Conservation (phyloP, 2,888 invertebrate genomes). For the Nymphalis c-album region DNA sequence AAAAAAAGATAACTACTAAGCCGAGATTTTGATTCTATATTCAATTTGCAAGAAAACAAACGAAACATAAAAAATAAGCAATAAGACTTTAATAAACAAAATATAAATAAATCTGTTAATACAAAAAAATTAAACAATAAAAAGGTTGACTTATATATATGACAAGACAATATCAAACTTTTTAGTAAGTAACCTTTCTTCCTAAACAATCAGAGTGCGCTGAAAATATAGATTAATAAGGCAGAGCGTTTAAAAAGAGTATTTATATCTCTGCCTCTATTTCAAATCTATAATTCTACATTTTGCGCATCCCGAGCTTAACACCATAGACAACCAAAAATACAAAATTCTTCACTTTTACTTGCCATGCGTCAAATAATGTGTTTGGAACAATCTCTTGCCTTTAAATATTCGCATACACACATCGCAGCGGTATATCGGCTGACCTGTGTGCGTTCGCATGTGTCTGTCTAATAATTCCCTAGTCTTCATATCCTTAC, state of each 20-base stretch:
- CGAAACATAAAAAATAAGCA: background rate
- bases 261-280: background rate
- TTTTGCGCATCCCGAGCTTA: background rate
- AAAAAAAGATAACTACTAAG: background rate
- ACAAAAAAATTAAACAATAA: background rate
- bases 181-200: too few relatives aligned
- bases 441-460: constrained; percentile 44
- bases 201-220: background rate
- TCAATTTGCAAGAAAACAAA: background rate
- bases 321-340: background rate
- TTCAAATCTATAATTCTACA: background rate
- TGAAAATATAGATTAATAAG: background rate
- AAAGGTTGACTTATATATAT: background rate
- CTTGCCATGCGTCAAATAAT: constrained; percentile 44
- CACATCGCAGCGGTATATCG: constrained; percentile 44
- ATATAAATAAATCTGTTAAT: too few relatives aligned
- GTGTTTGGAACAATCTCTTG: constrained; percentile 46
- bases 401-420: constrained; percentile 45
- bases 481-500: constrained; percentile 44
- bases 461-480: constrained; percentile 45
- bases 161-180: background rate
- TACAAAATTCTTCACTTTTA: constrained; percentile 22
- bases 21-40: background rate
- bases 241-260: background rate
- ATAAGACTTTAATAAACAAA: constrained; percentile 9